Base-by-base conservation (phyloP, 2,797 vertebrate genomes). In the Steatocranus sp. region DNA sequence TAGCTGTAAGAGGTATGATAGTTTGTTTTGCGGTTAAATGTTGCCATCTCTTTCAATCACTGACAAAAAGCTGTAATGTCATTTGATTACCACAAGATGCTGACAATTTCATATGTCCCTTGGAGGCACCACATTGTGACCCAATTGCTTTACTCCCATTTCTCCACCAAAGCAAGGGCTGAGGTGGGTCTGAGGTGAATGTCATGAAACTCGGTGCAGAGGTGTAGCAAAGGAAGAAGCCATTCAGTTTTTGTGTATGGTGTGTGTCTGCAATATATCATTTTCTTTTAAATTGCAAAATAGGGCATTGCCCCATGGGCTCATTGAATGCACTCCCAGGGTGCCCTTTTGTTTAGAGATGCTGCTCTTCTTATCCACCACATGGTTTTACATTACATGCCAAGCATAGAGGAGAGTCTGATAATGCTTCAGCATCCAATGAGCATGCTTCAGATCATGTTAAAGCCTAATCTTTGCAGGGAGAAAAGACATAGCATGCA, bases 1-100 rank as follows among this genome's bases (percentile, higher is more conserved):
- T 58, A 51, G 63, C 8, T 48, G 6, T 34, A 56, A 32, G 58
- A 75, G 41, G 36, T 36, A 56, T 74, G 23, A 48, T 48, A 32
- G 12, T 32, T 30, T 58, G 6, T 54, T 54, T 38, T 76, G 32
- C 11, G 10, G 11, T n/a, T 73, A 18, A 73, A 73, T 73, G 68
- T 49, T 30, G 43, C 25, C 1, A 27, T 18, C 5, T 6, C 30
- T 70, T 76, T 30, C 56, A n/a, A 50, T 83, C 6, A 9, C 43
- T 86, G 36, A 51, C 12, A 18, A 83, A 76, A 83, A 87, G 68
- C 76, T 91, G 88, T 78, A 87, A 89, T 88, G 75, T 91, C 51
- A 76, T 84, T 88, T 88, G 80, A 93, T 87, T 88, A 82, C 86
- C 88, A 91, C 87, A 90, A 86, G 85, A 92, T 87, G 83, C 82